Percentiles rank a stretch among this genome's conserved stretches.
Evolutionary conservation across 2,888 invertebrate genomes (phyloP).

Genomic region (Trilocha varians): DNA sequence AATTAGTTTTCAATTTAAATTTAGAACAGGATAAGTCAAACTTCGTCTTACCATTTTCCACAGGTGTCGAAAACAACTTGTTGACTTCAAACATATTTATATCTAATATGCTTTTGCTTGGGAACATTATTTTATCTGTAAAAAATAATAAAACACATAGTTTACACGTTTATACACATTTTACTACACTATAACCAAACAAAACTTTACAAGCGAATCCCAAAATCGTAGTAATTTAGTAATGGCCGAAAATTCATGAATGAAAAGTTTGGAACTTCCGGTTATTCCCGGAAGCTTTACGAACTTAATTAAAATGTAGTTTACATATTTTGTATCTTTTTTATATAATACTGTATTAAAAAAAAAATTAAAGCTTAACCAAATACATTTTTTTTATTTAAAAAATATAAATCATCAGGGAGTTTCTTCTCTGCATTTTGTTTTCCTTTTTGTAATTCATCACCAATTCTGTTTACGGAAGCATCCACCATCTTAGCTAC

Average conservation of each 20-base stretch:
- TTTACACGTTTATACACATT: slow-evolving; percentile 15
- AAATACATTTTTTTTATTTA: no score
- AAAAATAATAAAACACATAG: slow-evolving; percentile 18
- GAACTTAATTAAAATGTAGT: neutral
- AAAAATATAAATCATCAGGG: no score
- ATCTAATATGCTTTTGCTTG: slow-evolving; percentile 31
- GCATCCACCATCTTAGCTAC: no score
- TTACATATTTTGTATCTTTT: neutral
- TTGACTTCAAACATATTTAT: slow-evolving; percentile 42
- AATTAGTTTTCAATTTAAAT: no score
- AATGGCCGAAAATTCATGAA: neutral
- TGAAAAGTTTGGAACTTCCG: neutral
- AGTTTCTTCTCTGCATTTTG: no score
- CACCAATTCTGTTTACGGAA: no score
- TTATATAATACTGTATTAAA: no score
- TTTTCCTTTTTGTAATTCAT: no score
- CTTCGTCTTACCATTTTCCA: slow-evolving; percentile 36
- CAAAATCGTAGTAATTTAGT: slow-evolving; percentile 8
- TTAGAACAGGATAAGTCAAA: no score
- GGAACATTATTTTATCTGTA: slow-evolving; percentile 38
- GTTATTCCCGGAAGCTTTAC: neutral
- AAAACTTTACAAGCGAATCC: neutral
- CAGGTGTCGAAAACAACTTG: slow-evolving; percentile 31
- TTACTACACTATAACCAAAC: neutral
- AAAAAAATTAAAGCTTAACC: no score